Conservation (phyloP, 2,888 invertebrate species). For the Micoletzkya japonica region DNA sequence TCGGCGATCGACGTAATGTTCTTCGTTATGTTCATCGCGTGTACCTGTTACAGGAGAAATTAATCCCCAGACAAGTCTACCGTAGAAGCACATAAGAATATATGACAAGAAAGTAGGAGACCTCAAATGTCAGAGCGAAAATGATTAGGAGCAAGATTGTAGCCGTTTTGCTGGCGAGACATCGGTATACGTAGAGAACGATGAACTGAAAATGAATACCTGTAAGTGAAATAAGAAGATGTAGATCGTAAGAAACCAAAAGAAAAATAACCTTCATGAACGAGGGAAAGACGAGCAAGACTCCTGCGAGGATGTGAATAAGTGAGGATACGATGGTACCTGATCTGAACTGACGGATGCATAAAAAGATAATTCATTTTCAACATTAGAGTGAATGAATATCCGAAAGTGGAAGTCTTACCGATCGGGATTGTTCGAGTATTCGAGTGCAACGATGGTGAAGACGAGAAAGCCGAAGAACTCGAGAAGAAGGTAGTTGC, state of each 20-base stretch:
- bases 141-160: slow-evolving; percentile 17
- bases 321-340: slow-evolving; percentile 4
- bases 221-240: too few species aligned
- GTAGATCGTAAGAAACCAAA: not conserved
- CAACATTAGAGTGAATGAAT: too few species aligned
- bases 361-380: too few species aligned
- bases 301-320: slow-evolving; percentile 4
- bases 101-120: not conserved
- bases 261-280: slow-evolving; percentile 23
- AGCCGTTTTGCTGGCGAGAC: slow-evolving; percentile 14
- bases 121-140: slow-evolving; percentile 18
- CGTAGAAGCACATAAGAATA: not conserved
- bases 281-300: slow-evolving; percentile 13
- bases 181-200: slow-evolving; percentile 24
- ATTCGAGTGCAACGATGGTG: slow-evolving; percentile 9
- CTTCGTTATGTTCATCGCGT: slow-evolving; percentile 15
- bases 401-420: too few species aligned
- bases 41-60: slow-evolving; percentile 8
- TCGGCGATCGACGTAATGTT: slow-evolving; percentile 7
- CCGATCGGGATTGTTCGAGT: slow-evolving; percentile 17
- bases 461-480: slow-evolving; percentile 23
- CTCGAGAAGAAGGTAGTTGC: slow-evolving; percentile 20
- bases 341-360: not conserved
- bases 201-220: slow-evolving; percentile 16
- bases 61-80: not conserved